A percentile compares a stretch with the other conserved stretches of the same genome.
These are phyloP conservation scores for Acanthis flammea DNA, from an alignment of 2,797 vertebrate species.

Conservation along the genomic window DNA sequence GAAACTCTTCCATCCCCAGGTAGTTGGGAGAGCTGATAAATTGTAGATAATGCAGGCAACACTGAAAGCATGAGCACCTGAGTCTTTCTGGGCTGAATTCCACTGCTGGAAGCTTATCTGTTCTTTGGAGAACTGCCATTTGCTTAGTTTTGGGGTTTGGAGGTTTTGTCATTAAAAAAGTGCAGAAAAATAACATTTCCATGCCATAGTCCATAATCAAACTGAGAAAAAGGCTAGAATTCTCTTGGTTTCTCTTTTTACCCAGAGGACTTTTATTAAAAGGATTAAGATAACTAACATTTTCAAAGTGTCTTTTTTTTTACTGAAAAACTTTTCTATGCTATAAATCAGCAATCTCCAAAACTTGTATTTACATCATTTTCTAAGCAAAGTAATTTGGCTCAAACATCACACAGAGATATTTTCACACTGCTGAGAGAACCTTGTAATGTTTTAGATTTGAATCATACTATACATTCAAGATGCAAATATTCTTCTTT, in stretches of 20 bases:
- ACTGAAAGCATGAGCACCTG: accelerated
- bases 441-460: background rate
- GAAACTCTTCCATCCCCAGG: background rate
- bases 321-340: background rate
- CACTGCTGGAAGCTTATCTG: background rate
- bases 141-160: background rate
- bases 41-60: background rate
- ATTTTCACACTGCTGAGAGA: background rate
- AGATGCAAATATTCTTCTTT: background rate
- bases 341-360: background rate
- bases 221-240: background rate
- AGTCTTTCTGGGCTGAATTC: background rate
- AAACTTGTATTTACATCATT: background rate
- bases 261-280: background rate
- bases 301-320: background rate
- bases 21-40: background rate
- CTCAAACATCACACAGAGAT: background rate
- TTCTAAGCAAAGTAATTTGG: background rate
- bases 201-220: background rate
- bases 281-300: background rate
- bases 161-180: accelerated
- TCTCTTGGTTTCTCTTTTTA: background rate
- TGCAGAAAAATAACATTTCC: background rate
- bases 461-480: background rate
- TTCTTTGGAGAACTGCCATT: background rate